Evolutionary conservation across 2,888 invertebrate species (phyloP), one percentile per base, ranked within the genome.

Genomic region (Scaptomyza parva): DNA sequence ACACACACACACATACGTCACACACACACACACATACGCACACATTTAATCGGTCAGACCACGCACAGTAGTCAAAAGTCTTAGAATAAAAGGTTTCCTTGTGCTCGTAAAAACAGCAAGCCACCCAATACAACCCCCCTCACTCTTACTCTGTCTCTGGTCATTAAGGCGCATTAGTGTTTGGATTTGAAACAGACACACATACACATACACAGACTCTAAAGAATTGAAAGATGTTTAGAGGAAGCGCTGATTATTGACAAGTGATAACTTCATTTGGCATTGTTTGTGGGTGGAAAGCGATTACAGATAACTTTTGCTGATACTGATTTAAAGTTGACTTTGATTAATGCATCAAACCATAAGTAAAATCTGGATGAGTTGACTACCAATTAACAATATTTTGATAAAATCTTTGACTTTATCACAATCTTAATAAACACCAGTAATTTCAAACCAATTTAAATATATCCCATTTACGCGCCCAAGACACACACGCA

Each of bases 21-120:
- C 28, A 3, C 28, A 80, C 87, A 76, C 71, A 73, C 60, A 69
- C 45, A 41, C 64, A 48, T 44, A 35, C 45, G 40, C 37, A 50
- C 54, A 70, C 67, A 72, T 67, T 67, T 74, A 73, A 77, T 74
- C 73, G 73, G 57, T 43, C 55, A 63, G 67, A 70, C 72, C 82
- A 85, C 82, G 87, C 80, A 85, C 83, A 83, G 84, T 67, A 83
- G 88, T 67, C 66, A 54, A 41, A 28, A 60, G 68, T 54, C 87
- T 86, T 65, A 62, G 67, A 51, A 55, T 67, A 53, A 66, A 74
- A 74, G 78, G 74, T 68, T 77, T 77, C 40, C 58, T 57, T 63
- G 69, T 63, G 72, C 54, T 76, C 70, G 52, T 83, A 77, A 83
- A 86, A 76, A 60, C 88, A 84, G 88, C 81, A 80, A 70, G 71